Percentiles rank a stretch among this genome's conserved stretches.
Conservation (phyloP, 2,797 vertebrate species). For the Brachyalestes nurse region DNA sequence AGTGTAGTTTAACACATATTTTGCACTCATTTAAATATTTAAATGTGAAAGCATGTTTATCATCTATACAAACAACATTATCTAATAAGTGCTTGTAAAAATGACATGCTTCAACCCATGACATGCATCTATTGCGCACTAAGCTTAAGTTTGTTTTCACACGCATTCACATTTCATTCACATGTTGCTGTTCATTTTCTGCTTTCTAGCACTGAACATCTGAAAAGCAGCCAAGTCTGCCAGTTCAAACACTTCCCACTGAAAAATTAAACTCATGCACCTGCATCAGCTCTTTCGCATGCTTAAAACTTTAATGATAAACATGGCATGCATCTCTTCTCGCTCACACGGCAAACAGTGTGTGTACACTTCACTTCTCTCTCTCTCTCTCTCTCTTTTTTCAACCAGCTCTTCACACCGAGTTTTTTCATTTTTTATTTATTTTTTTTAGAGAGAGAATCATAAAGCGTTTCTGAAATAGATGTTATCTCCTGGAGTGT, state of each 20-base stretch:
- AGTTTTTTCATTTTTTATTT: not conserved
- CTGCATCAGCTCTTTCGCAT: slow-evolving; percentile 18
- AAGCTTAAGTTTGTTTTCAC: slow-evolving; percentile 6
- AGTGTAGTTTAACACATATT: no score
- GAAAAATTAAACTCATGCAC: slow-evolving; percentile 24
- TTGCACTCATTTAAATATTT: no score
- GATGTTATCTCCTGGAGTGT: slow-evolving; percentile 35
- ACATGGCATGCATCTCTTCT: slow-evolving; percentile 15
- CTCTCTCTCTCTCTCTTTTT: not conserved
- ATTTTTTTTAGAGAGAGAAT: slow-evolving; percentile 2
- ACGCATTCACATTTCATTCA: not conserved
- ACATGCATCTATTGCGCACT: not conserved
- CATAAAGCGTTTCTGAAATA: slow-evolving; percentile 33
- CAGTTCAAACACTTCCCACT: slow-evolving; percentile 22
- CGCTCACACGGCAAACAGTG: not conserved
- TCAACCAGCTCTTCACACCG: not conserved
- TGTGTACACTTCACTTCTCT: not conserved
- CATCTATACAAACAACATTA: no score
- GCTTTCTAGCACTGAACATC: slow-evolving; percentile 5
- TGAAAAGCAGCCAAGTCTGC: not conserved
- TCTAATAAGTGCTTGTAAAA: no score
- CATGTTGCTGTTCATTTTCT: not conserved
- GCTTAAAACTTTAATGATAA: slow-evolving; percentile 25
- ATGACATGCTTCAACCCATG: not conserved
- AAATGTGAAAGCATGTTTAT: no score